Evolutionary conservation across 2,888 invertebrate species (phyloP).

Genomic region (Catocala fraxini): DNA sequence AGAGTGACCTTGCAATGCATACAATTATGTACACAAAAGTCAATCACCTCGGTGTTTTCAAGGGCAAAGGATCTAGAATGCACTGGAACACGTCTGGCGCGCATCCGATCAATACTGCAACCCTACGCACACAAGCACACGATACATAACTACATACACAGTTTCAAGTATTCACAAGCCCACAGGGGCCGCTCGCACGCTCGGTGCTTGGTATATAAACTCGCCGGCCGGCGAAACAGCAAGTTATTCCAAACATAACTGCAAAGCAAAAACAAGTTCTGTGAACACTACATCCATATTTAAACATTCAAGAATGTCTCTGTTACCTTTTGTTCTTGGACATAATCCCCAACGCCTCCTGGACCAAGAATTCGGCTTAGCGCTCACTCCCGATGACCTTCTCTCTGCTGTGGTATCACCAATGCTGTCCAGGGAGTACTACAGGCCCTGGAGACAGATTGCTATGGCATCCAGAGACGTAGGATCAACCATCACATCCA

Average conservation of each 20-base stretch:
- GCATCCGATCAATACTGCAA: conserved; percentile 40
- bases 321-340: conserved; percentile 62
- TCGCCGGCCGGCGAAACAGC: conserved; percentile 45
- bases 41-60: too few species aligned
- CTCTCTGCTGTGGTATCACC: conserved; percentile 63
- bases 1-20: too few species aligned
- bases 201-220: conserved; percentile 58
- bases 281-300: conserved; percentile 14
- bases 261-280: conserved; percentile 27
- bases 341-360: conserved; percentile 64
- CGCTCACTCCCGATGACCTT: conserved; percentile 75
- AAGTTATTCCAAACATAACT: conserved; percentile 46
- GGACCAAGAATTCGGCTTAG: conserved; percentile 81
- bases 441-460: conserved; percentile 71
- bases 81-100: conserved; percentile 13
- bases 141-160: conserved; percentile 55
- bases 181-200: neutral
- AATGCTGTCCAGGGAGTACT: conserved; percentile 65
- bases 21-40: too few species aligned
- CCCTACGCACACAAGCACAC: conserved; percentile 23
- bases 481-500: conserved; percentile 80
- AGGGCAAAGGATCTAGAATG: neutral
- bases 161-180: neutral
- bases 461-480: conserved; percentile 74
- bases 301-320: conserved; percentile 51